These are phyloP conservation scores for Sminthurinus signatus DNA, from an alignment of 1,140 invertebrate genomes.

Conservation along the genomic window DNA sequence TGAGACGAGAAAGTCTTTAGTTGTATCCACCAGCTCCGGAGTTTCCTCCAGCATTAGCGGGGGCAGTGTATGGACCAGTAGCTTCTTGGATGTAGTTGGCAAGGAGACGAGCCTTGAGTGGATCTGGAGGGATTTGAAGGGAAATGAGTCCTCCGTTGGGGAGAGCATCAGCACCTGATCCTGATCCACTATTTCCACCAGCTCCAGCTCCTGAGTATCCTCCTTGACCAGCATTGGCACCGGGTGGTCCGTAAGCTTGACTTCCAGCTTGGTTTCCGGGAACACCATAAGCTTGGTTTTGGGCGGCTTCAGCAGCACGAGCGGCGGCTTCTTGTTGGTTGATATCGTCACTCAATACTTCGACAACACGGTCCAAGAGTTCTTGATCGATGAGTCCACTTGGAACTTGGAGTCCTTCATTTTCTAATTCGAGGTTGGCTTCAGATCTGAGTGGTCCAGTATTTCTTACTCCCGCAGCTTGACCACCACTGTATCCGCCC, in stretches of 20 bases:
- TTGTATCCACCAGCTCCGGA: background rate
- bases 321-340: constrained; percentile 1
- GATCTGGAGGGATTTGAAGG: background rate
- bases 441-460: background rate
- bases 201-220: no score
- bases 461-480: background rate
- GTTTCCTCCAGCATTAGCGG: background rate
- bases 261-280: background rate
- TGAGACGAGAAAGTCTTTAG: no score
- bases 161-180: background rate
- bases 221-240: background rate
- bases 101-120: background rate
- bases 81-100: background rate
- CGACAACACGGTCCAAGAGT: constrained; percentile 12
- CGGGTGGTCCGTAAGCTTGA: background rate
- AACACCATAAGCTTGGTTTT: background rate
- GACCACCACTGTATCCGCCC: background rate
- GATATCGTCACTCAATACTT: background rate
- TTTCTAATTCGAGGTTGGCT: background rate
- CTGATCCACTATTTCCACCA: no score
- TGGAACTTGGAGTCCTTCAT: background rate
- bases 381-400: constrained; percentile 9
- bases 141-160: background rate
- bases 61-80: background rate
- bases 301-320: background rate